Evolutionary conservation across 2,888 invertebrate species (phyloP).

Genomic region (Apomyelois bistriatella): DNA sequence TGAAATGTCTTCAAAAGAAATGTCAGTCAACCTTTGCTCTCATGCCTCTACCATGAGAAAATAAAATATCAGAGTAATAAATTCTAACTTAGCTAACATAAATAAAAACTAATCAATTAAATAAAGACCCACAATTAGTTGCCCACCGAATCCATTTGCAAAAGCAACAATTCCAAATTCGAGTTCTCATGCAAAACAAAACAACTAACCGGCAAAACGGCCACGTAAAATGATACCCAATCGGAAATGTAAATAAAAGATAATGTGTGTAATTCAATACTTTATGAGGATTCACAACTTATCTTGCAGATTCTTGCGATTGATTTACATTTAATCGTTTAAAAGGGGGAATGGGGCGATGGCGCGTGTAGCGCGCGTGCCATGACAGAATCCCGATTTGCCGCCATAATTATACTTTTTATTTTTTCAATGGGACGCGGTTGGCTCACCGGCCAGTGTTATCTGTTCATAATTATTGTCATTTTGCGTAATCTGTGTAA

Average conservation of each 20-base stretch:
- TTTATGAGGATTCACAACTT: constrained; percentile 59
- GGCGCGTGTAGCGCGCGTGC: constrained; percentile 67
- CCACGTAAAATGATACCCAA: constrained; percentile 65
- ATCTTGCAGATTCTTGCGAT: constrained; percentile 54
- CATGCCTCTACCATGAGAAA: too few relatives aligned
- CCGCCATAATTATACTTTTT: constrained; percentile 38
- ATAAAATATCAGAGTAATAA: too few relatives aligned
- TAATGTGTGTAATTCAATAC: constrained; percentile 68
- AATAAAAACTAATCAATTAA: not conserved
- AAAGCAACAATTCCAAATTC: constrained; percentile 33
- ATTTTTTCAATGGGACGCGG: constrained; percentile 32
- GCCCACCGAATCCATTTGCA: constrained; percentile 35
- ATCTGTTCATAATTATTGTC: constrained; percentile 49
- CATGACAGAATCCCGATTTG: constrained; percentile 55
- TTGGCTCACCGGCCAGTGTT: constrained; percentile 30
- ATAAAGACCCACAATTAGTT: not conserved
- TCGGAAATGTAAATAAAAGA: constrained; percentile 74
- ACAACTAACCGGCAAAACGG: constrained; percentile 42
- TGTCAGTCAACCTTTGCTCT: too few relatives aligned
- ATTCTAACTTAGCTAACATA: too few relatives aligned
- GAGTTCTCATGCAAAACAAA: constrained; percentile 51
- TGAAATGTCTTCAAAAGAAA: too few relatives aligned
- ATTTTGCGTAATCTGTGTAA: constrained; percentile 39
- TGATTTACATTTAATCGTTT: constrained; percentile 58
- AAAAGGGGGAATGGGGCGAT: constrained; percentile 29